Base-by-base conservation (phyloP, 2,797 vertebrate genomes). In the Hydrocynus forskahlii region DNA sequence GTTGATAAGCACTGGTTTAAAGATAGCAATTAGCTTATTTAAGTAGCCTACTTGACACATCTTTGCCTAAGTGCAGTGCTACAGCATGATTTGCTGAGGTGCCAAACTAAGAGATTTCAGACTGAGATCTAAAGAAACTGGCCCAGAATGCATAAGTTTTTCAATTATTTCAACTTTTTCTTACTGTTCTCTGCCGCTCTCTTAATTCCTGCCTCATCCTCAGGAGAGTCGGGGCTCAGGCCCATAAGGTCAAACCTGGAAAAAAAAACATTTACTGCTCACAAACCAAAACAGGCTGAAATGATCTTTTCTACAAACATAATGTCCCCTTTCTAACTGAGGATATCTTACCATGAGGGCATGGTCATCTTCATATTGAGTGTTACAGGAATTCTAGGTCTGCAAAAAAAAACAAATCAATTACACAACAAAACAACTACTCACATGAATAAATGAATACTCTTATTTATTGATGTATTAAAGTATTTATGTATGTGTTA, bases 181-280 rank as follows among this genome's bases (percentile, higher is more conserved):
- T 97, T 94, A 99, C 98, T 97, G 92, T 92, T 97, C 82, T 99
- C 97, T 85, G 98, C 94, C 14, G 98, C 97, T 92, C 94, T 97
- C 94, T 99, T 98, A 89, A 99, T 99, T 78, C 97, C 98, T 82
- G 93, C 92, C 89, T 99, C 97, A 1, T 99, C 97, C 89, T 99
- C 97, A 0, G 95, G 96, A n/a, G 94, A 93, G 0, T 98, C 96
- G 0, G 96, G 97, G 90, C 91, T 96, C 81, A 99, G 90, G 2
- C 98, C 97, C 94, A 96, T 97, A 86, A 99, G 93, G 87, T 99
- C 97, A 91, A 99, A 99, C 98, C 98, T 99, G 86, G 76, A 75
- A 77, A 14, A 19, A 64, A 68, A 29, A 23, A 54, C 45, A 9
- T 19, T 68, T 59, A 80, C 13, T 38, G 8, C 19, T 38, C 16